phyloP scores from a whole-genome alignment of 2,113 vertebrate genomes.

The Marcusenius ussheri region DNA sequence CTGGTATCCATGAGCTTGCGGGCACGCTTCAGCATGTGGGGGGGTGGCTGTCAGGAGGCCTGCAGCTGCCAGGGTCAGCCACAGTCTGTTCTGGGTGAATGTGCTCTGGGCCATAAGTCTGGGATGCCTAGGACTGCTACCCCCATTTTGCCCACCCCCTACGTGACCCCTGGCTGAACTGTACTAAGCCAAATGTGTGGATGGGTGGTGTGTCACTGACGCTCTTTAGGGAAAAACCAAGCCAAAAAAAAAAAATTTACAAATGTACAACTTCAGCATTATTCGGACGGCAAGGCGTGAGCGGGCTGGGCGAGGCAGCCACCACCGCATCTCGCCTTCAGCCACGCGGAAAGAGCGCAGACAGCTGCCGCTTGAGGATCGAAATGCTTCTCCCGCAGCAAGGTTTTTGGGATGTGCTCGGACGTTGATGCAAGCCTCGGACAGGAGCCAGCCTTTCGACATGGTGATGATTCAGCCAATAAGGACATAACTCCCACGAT shows the following conservation, averaged over 20 bases:
- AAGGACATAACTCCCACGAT: neutral
- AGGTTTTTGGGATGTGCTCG: neutral
- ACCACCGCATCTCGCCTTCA: neutral
- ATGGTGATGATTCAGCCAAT: neutral
- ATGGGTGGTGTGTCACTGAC: neutral
- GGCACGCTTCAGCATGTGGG: neutral
- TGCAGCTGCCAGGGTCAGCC: neutral
- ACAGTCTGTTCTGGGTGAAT: neutral
- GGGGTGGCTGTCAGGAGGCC: neutral
- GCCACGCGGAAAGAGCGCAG: neutral
- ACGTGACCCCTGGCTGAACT: neutral
- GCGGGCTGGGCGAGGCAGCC: neutral
- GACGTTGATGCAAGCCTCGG: neutral
- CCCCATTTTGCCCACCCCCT: neutral
- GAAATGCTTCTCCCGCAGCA: neutral
- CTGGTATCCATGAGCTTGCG: neutral
- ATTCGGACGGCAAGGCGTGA: neutral
- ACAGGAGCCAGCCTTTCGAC: neutral
- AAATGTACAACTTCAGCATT: neutral
- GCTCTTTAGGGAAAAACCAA: neutral
- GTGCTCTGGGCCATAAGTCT: neutral
- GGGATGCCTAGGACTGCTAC: neutral
- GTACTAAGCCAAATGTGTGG: neutral
- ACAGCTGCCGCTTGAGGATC: neutral
- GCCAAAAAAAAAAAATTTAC: neutral